Percentiles rank a stretch among this genome's conserved stretches.
Evolutionary conservation across 1,140 invertebrate species (phyloP).

Genomic region (Caerostris darwini): DNA sequence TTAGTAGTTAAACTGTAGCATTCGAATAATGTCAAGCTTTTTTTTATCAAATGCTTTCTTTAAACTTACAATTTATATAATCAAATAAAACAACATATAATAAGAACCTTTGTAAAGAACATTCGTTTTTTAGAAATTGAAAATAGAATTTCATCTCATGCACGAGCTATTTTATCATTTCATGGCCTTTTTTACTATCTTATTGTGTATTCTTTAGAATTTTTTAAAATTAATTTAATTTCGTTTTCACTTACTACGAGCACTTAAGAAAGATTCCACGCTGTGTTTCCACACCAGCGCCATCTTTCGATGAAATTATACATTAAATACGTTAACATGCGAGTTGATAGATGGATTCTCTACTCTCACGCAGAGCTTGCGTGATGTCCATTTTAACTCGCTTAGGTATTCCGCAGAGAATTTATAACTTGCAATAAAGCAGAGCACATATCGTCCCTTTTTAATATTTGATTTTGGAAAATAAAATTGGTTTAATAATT

Average conservation of each 20-base stretch:
- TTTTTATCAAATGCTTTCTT: too few species aligned
- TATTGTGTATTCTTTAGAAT: neutral
- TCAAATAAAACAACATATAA: too few species aligned
- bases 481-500: neutral
- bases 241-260: neutral
- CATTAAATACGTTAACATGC: neutral
- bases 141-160: too few species aligned
- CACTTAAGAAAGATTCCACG: neutral
- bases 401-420: neutral
- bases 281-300: neutral
- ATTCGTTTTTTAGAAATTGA: too few species aligned
- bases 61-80: too few species aligned
- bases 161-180: neutral
- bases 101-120: too few species aligned
- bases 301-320: neutral
- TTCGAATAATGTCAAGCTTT: too few species aligned
- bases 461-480: neutral
- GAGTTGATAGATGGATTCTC: neutral
- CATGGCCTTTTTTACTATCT: neutral
- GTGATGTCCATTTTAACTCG: neutral
- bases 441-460: neutral
- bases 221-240: neutral
- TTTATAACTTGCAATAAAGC: neutral
- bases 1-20: too few species aligned
- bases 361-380: conserved; percentile 5